These are phyloP conservation scores for Volucella inflata DNA, from an alignment of 2,888 invertebrate genomes.

Conservation along the genomic window DNA sequence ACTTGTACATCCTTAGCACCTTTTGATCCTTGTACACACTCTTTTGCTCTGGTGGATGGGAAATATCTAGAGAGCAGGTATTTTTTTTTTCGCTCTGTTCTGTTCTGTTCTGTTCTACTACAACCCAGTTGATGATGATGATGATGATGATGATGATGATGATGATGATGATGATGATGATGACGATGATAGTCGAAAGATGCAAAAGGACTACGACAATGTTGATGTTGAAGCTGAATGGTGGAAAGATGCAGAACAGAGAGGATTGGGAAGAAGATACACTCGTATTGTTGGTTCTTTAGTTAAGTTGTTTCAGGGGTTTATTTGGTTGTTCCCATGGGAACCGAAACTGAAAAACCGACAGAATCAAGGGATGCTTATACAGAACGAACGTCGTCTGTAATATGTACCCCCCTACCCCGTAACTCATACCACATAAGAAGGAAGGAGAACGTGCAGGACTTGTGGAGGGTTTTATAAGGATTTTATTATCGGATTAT, in stretches of 20 bases:
- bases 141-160: conserved; percentile 34
- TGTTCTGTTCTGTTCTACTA: conserved; percentile 7
- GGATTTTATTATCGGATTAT: conserved; percentile 76
- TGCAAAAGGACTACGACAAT: conserved; percentile 42
- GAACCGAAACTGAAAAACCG: conserved; percentile 43
- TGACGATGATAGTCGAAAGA: conserved; percentile 55
- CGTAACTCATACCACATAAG: too few relatives aligned
- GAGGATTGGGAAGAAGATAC: not conserved
- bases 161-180: too few relatives aligned
- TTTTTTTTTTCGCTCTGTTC: conserved; percentile 42
- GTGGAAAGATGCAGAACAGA: conserved; percentile 15
- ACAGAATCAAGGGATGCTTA: conserved; percentile 29
- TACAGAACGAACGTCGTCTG: not conserved
- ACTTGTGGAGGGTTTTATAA: conserved; percentile 67
- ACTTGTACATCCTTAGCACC: too few relatives aligned
- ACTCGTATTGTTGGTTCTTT: conserved; percentile 34
- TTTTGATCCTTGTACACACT: too few relatives aligned
- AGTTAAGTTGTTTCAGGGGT: conserved; percentile 54
- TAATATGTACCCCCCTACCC: not conserved
- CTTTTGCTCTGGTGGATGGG: conserved; percentile 20
- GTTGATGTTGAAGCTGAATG: conserved; percentile 6
- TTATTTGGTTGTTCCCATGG: conserved; percentile 70
- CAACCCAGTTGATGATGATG: not conserved
- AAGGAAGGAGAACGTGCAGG: not conserved
- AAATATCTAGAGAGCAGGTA: conserved; percentile 20